Evolutionary conservation across 2,888 invertebrate genomes (phyloP), one percentile per base, ranked within the genome.

Genomic region (Orchesellides sinensis): DNA sequence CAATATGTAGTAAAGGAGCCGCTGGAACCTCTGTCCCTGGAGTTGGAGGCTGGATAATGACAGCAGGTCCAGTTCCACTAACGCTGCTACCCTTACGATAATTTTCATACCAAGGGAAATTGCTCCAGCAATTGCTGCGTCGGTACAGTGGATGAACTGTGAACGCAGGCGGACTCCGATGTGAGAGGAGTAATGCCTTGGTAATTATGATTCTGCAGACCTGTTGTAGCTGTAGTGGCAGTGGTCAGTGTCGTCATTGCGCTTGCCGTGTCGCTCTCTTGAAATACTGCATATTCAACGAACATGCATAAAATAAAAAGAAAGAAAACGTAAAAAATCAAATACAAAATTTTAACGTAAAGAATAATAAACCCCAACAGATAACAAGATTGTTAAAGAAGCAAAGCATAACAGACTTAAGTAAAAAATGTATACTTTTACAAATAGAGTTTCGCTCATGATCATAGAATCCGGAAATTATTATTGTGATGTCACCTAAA

Each of bases 201-300:
- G n/a, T n/a, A n/a, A n/a, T n/a, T n/a, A n/a, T 63, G 74, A 19
- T 23, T 59, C 8, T 49, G 29, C 0, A 40, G 25, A 61, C 32
- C 49, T 59, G 69, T 23, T 19, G 72, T 73, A 1, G 72, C 23
- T n/a, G 80, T 63, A 19, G 83, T 83, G 40, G 83, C 78, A n/a
- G 83, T 85, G 32, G 85, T 85, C 14, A 81, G 66, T 32, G 77
- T 83, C 52, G 85, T 85, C 73, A 81, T 85, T 40, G 79, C 82
- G 59, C 85, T 85, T 45, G 77, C 85, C 10, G 85, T 68, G 29
- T 85, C 85, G 61, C 83, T 81, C 29, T 85, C 85, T 65, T 85
- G 83, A 65, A 83, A 77, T 70, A 85, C 85, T 85, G 65, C 54
- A 10, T 23, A 25, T 52, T 17, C 52, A 52, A 21, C 17, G n/a